Conservation (phyloP, 2,797 vertebrate genomes). For the Pitangus sulphuratus region DNA sequence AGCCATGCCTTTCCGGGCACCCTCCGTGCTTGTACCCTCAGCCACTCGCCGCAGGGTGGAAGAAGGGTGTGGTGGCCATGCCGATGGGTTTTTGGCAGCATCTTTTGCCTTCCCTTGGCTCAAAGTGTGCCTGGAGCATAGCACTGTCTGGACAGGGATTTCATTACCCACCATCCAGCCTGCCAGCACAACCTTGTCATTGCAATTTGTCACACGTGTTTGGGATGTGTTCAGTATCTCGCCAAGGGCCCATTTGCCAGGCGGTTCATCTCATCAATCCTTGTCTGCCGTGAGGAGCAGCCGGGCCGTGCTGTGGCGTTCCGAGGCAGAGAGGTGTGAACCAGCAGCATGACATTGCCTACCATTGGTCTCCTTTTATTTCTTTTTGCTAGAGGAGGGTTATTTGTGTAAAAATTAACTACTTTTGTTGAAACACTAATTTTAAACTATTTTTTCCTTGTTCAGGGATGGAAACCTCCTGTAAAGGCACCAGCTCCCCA, state of each 20-base stretch:
- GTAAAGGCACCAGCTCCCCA: not conserved
- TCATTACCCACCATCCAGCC: not conserved
- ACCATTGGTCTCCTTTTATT: not conserved
- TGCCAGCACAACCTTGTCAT: not conserved
- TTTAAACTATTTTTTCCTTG: not conserved
- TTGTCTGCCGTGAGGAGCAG: fast-evolving
- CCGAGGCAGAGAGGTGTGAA: not conserved
- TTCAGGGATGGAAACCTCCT: not conserved
- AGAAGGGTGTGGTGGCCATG: not conserved
- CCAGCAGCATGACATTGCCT: not conserved
- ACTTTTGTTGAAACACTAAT: not conserved
- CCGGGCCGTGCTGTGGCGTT: not conserved
- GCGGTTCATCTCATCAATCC: not conserved
- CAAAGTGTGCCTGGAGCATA: not conserved
- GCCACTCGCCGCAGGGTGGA: not conserved
- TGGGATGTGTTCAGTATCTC: not conserved
- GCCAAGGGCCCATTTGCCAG: not conserved
- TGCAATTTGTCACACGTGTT: conserved; percentile 29
- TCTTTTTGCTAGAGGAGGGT: not conserved
- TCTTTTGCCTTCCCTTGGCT: not conserved
- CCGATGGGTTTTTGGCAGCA: not conserved
- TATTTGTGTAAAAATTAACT: not conserved
- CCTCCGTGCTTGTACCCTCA: not conserved
- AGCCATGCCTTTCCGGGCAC: not conserved
- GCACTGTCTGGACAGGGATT: conserved; percentile 9